phyloP scores from a whole-genome alignment of 2,113 vertebrate species.

The Thryonomys swinderianus region DNA sequence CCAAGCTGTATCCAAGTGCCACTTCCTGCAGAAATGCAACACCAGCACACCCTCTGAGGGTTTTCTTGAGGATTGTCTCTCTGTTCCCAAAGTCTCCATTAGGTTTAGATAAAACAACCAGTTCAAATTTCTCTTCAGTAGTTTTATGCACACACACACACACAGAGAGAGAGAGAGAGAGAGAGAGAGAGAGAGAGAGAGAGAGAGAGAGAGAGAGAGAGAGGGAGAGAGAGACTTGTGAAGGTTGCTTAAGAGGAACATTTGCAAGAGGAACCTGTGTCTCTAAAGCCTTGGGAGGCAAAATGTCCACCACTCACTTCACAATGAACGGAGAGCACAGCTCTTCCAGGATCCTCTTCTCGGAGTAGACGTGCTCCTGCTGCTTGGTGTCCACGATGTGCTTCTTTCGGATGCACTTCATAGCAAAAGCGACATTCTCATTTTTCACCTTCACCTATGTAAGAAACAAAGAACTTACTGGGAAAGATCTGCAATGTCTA shows the following conservation, averaged over 20 bases:
- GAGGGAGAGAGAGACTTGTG: too few relatives aligned
- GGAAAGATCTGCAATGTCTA: neutral
- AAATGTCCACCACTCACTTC: constrained; percentile 84
- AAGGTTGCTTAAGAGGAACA: too few relatives aligned
- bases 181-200: too few relatives aligned
- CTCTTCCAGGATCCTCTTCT: constrained; percentile 94
- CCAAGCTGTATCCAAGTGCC: neutral
- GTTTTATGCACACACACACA: neutral
- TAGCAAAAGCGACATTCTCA: constrained; percentile 92
- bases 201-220: too few relatives aligned
- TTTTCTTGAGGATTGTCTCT: neutral
- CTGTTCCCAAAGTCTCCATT: neutral
- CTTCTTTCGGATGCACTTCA: constrained; percentile 96
- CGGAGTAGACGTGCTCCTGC: constrained; percentile 95
- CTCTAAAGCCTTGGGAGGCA: neutral
- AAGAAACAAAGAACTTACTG: neutral
- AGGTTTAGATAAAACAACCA: neutral
- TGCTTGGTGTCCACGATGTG: constrained; percentile 95
- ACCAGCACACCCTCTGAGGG: neutral
- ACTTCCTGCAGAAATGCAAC: neutral
- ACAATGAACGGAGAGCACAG: constrained; percentile 92
- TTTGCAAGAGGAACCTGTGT: neutral
- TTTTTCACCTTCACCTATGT: constrained; percentile 94
- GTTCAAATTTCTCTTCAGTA: neutral
- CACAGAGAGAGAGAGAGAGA: neutral